Percentiles rank a stretch among this genome's conserved stretches.
Conservation (phyloP, 2,797 vertebrate genomes). For the Erethizon dorsatum region DNA sequence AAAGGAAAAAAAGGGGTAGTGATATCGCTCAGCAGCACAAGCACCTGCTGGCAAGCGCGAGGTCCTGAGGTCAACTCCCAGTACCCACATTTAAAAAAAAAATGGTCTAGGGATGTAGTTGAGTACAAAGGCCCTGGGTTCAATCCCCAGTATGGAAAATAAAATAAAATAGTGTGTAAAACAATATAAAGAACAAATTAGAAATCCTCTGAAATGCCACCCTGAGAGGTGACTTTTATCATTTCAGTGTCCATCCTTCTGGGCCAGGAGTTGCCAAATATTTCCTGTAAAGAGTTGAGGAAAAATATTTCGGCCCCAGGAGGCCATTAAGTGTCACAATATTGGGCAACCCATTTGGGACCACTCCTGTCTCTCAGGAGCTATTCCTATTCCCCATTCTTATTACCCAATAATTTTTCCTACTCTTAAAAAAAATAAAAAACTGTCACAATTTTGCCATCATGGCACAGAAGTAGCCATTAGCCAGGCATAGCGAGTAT, state of each 20-base stretch:
- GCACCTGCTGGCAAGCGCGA: too few relatives aligned
- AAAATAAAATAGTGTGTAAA: not conserved
- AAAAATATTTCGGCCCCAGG: not conserved
- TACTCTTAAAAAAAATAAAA: too few relatives aligned
- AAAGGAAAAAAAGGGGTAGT: too few relatives aligned
- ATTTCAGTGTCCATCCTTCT: not conserved
- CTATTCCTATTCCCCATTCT: too few relatives aligned
- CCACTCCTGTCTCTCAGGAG: too few relatives aligned
- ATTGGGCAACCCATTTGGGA: not conserved
- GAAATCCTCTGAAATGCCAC: not conserved
- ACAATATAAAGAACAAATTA: slow-evolving; percentile 31
- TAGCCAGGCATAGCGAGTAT: not conserved
- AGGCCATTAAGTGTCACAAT: not conserved
- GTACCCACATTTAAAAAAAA: not conserved
- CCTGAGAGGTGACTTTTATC: not conserved
- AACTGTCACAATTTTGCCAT: not conserved
- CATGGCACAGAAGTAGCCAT: not conserved
- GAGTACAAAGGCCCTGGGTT: not conserved
- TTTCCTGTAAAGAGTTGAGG: not conserved
- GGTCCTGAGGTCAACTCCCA: too few relatives aligned
- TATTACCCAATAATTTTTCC: too few relatives aligned
- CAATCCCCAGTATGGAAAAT: not conserved
- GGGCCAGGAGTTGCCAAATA: not conserved
- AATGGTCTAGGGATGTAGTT: not conserved
- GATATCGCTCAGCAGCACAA: too few relatives aligned